Evolutionary conservation across 2,888 invertebrate genomes (phyloP).

Genomic region (Folsomia candida): DNA sequence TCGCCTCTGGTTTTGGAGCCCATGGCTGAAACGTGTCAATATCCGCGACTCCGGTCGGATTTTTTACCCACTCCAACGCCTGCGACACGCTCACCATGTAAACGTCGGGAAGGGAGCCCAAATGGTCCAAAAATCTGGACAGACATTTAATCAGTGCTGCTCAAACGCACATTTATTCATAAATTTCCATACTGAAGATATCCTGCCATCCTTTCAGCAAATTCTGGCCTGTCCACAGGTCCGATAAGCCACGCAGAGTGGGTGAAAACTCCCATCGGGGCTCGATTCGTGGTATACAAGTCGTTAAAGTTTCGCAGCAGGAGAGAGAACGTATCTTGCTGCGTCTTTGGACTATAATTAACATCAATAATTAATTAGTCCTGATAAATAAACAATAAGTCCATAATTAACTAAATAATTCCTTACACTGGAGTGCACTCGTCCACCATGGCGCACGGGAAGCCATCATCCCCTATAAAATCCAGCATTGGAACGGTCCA

Average conservation of each 20-base stretch:
- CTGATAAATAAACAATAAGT: neutral
- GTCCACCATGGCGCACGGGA: conserved; percentile 60
- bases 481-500: conserved; percentile 68
- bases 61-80: conserved; percentile 61
- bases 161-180: too few relatives aligned
- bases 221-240: too few relatives aligned
- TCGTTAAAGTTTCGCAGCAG: conserved; percentile 64
- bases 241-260: conserved; percentile 66
- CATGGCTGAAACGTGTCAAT: conserved; percentile 52
- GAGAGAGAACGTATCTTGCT: conserved; percentile 60
- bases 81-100: conserved; percentile 61
- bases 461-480: conserved; percentile 57
- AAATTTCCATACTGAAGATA: too few relatives aligned
- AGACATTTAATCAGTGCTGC: too few relatives aligned
- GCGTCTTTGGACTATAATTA: conserved; percentile 53
- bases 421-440: neutral
- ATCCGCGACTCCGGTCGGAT: conserved; percentile 58
- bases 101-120: conserved; percentile 60
- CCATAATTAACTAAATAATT: neutral
- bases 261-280: conserved; percentile 67
- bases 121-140: conserved; percentile 59
- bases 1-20: too few relatives aligned
- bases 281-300: conserved; percentile 61
- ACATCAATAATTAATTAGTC: too few relatives aligned
- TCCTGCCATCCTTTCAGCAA: too few relatives aligned